Conservation (phyloP, 2,888 invertebrate genomes). For the Flexamia atlantica region DNA sequence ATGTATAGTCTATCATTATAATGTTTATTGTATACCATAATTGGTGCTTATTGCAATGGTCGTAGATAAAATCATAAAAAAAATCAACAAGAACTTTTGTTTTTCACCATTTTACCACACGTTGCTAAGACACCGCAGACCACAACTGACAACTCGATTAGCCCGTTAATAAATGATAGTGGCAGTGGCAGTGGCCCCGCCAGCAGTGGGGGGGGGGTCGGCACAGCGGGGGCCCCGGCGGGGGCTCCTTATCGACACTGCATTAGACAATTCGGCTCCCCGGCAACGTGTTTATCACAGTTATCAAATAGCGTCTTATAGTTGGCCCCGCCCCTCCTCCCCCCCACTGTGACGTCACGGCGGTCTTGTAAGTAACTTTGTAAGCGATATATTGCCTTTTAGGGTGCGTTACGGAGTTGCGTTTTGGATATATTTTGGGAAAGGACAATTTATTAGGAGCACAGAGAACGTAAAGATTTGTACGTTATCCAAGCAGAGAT, state of each 20-base stretch:
- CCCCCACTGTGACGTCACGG: slow-evolving; percentile 11
- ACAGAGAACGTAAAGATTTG: too few species aligned
- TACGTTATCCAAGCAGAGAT: too few species aligned
- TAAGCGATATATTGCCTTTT: too few species aligned
- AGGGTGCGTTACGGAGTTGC: too few species aligned
- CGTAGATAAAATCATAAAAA: too few species aligned
- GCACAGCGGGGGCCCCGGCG: slow-evolving; percentile 15
- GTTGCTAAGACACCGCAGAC: slow-evolving; percentile 34
- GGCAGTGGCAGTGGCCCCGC: too few species aligned
- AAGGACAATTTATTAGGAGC: too few species aligned
- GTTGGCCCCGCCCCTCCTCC: slow-evolving; percentile 36
- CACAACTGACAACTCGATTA: slow-evolving; percentile 41
- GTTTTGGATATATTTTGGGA: too few species aligned
- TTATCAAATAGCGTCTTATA: slow-evolving; percentile 55
- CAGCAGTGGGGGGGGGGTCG: slow-evolving; percentile 6
- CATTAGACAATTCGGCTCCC: slow-evolving; percentile 45
- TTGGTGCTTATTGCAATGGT: too few species aligned
- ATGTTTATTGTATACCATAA: too few species aligned
- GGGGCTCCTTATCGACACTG: slow-evolving; percentile 40
- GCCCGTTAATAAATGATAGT: slow-evolving; percentile 39
- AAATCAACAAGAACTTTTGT: too few species aligned
- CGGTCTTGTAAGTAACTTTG: background rate
- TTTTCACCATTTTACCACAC: background rate
- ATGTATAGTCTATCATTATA: too few species aligned
- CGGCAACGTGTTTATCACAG: slow-evolving; percentile 48